These are phyloP conservation scores for Drosophila cardini DNA, from an alignment of 1,140 invertebrate species.

Conservation along the genomic window DNA sequence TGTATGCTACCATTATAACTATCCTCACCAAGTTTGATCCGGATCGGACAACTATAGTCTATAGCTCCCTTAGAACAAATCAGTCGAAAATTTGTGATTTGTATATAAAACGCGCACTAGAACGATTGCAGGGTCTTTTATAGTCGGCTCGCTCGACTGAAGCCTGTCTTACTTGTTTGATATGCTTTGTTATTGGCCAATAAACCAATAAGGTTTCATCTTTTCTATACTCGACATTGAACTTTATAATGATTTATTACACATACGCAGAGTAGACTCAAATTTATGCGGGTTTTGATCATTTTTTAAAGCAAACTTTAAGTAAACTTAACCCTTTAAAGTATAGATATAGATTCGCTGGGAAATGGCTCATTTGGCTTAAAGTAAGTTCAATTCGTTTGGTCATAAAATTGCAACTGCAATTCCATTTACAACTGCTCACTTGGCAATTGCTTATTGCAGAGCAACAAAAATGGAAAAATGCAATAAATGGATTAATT, in stretches of 20 bases:
- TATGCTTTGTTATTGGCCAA: slow-evolving; percentile 6
- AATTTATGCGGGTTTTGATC: slow-evolving; percentile 34
- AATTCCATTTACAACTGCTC: slow-evolving; percentile 37
- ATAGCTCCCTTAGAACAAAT: too few species aligned
- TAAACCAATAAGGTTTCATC: slow-evolving; percentile 28
- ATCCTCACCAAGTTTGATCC: too few species aligned
- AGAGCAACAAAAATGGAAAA: slow-evolving; percentile 54
- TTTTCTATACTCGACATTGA: slow-evolving; percentile 39
- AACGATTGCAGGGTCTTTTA: too few species aligned
- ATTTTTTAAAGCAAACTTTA: not conserved
- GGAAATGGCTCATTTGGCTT: too few species aligned
- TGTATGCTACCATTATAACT: too few species aligned
- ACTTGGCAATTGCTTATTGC: slow-evolving; percentile 10
- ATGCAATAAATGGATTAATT: slow-evolving; percentile 68
- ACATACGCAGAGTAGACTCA: slow-evolving; percentile 4
- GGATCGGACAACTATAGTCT: too few species aligned
- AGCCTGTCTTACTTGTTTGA: too few species aligned
- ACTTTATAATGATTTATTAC: slow-evolving; percentile 49
- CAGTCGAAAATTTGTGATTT: too few species aligned
- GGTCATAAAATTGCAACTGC: slow-evolving; percentile 20
- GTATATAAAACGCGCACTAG: too few species aligned
- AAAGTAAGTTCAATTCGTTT: too few species aligned
- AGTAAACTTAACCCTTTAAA: slow-evolving; percentile 20
- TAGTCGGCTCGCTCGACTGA: too few species aligned
- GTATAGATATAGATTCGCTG: not conserved